These are phyloP conservation scores for Caranx ignobilis DNA, from an alignment of 2,113 vertebrate genomes.

Conservation along the genomic window DNA sequence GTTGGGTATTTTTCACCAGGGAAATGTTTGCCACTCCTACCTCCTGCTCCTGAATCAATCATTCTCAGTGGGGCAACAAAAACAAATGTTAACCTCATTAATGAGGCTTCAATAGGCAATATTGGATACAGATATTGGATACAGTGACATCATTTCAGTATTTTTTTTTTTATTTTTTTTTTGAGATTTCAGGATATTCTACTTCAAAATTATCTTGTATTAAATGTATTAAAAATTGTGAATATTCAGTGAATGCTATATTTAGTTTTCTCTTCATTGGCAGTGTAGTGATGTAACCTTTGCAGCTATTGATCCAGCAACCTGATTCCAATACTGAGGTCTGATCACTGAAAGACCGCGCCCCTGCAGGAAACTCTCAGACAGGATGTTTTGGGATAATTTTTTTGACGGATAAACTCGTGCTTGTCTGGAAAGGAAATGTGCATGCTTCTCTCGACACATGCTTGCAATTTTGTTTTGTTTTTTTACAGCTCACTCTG, in stretches of 20 bases:
- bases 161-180: not conserved
- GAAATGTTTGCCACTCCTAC: slow-evolving; percentile 53
- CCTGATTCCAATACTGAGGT: not conserved
- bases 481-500: slow-evolving; percentile 73
- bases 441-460: slow-evolving; percentile 56
- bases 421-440: slow-evolving; percentile 45
- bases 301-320: slow-evolving; percentile 13
- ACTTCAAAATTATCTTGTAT: not conserved
- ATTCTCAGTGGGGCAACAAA: slow-evolving; percentile 43
- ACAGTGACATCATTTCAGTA: not conserved
- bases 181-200: not conserved
- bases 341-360: slow-evolving; percentile 13
- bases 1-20: slow-evolving; percentile 50
- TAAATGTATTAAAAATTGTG: not conserved
- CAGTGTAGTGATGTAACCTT: slow-evolving; percentile 10
- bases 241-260: slow-evolving; percentile 15
- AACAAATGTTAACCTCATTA: slow-evolving; percentile 56
- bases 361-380: not conserved
- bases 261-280: not conserved
- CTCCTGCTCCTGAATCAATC: slow-evolving; percentile 67
- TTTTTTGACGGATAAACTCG: slow-evolving; percentile 53
- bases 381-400: slow-evolving; percentile 50
- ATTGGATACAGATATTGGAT: slow-evolving; percentile 5
- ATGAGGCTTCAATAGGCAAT: slow-evolving; percentile 28
- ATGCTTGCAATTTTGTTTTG: slow-evolving; percentile 77